Percentiles rank a stretch among this genome's conserved stretches.
These are phyloP conservation scores for silkworm (Bombyx mori) DNA, from an alignment of 1,140 invertebrate genomes.

Conservation along the genomic window ASM3026992v2 NC_085121.1:7774501-7775000, in stretches of 20 bases:
- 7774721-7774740: conserved; percentile 35
- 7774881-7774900: conserved; percentile 23
- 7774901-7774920: conserved; percentile 51
- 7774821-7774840: conserved; percentile 53
- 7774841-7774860: conserved; percentile 51
- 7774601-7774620: conserved; percentile 10
- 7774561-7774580: conserved; percentile 54
- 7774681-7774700: conserved; percentile 51
- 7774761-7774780: conserved; percentile 33
- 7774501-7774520: conserved; percentile 42
- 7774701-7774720: conserved; percentile 57
- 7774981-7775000: conserved; percentile 54
- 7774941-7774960: conserved; percentile 32
- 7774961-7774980: conserved; percentile 31
- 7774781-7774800: conserved; percentile 22
- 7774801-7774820: conserved; percentile 48
- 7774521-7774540: conserved; percentile 45
- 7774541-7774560: conserved; percentile 59
- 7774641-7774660: conserved; percentile 37
- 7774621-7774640: conserved; percentile 17
- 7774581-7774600: conserved; percentile 38
- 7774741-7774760: conserved; percentile 65
- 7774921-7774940: conserved; percentile 46
- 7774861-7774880: conserved; percentile 40
- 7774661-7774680: conserved; percentile 41